A percentile compares a stretch with the other conserved stretches of the same genome.
phyloP scores from a whole-genome alignment of 2,888 invertebrate species.

The Conistra vaccinii region DNA sequence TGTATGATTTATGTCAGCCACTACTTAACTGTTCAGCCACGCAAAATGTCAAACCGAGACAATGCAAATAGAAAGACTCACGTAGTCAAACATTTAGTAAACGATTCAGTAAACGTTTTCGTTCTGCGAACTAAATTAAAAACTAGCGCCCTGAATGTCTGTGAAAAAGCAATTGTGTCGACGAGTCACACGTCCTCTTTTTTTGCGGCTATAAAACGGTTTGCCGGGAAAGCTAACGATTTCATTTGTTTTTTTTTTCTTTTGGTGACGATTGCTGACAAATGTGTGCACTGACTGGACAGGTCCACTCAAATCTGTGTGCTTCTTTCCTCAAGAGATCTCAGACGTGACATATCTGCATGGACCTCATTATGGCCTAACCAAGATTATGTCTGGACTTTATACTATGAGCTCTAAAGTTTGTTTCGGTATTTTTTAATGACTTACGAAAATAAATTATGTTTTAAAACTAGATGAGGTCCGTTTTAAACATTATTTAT shows the following conservation, averaged over 20 bases:
- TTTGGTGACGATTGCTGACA: background rate
- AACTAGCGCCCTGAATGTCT: constrained; percentile 18
- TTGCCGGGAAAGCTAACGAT: constrained; percentile 7
- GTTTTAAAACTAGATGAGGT: background rate
- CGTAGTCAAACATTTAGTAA: background rate
- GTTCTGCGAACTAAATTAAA: constrained; percentile 29
- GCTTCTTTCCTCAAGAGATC: too few species aligned
- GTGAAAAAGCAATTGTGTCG: constrained; percentile 30
- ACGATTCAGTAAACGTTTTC: constrained; percentile 17
- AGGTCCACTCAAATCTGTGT: too few species aligned
- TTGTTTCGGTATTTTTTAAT: background rate
- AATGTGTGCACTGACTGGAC: too few species aligned
- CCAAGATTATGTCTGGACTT: too few species aligned
- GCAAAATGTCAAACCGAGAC: background rate
- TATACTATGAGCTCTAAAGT: too few species aligned
- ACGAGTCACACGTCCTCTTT: constrained; percentile 22
- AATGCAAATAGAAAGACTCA: background rate
- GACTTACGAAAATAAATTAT: background rate
- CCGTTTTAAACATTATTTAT: background rate
- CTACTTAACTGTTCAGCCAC: too few species aligned
- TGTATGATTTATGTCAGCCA: too few species aligned
- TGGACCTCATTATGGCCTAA: too few species aligned
- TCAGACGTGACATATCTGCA: too few species aligned
- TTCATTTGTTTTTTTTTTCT: background rate
- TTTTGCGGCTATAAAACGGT: constrained; percentile 25